phyloP scores from a whole-genome alignment of 1,140 invertebrate genomes.

The Procambarus clarkii region DNA sequence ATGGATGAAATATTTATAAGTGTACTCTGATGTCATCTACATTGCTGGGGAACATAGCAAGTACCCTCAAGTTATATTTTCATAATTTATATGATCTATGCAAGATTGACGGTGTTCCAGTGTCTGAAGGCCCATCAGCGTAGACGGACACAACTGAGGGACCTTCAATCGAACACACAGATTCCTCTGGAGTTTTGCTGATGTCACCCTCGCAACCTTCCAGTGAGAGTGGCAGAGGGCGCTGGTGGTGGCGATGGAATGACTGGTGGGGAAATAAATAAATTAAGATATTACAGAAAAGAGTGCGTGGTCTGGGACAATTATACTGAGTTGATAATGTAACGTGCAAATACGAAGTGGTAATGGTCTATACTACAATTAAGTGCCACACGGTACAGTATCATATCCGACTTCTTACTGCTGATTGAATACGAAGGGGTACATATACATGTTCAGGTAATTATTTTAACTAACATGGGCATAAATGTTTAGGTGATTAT shows the following conservation, averaged over 20 bases:
- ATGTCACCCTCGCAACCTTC: conserved; percentile 54
- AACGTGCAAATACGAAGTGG: too few species aligned
- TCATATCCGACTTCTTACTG: too few species aligned
- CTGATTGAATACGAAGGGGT: too few species aligned
- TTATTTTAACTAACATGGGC: too few species aligned
- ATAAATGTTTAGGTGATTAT: too few species aligned
- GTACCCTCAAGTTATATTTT: conserved; percentile 12
- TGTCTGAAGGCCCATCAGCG: conserved; percentile 76
- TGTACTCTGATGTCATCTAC: not conserved
- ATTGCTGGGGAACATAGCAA: not conserved
- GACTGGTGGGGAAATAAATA: conserved; percentile 40
- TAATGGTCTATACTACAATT: too few species aligned
- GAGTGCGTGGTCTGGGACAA: too few species aligned
- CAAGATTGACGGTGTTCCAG: conserved; percentile 70
- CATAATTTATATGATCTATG: conserved; percentile 65
- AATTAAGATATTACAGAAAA: not conserved
- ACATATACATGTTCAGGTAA: too few species aligned
- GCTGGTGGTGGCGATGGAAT: conserved; percentile 66
- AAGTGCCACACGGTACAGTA: too few species aligned
- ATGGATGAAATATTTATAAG: not conserved
- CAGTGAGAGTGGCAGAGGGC: conserved; percentile 44
- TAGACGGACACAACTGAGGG: conserved; percentile 78
- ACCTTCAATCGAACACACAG: conserved; percentile 85
- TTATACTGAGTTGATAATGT: too few species aligned
- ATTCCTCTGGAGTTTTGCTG: conserved; percentile 79